Percentiles rank a stretch among this genome's conserved stretches.
Conservation (phyloP, 2,888 invertebrate genomes). For the Trilocha varians region DNA sequence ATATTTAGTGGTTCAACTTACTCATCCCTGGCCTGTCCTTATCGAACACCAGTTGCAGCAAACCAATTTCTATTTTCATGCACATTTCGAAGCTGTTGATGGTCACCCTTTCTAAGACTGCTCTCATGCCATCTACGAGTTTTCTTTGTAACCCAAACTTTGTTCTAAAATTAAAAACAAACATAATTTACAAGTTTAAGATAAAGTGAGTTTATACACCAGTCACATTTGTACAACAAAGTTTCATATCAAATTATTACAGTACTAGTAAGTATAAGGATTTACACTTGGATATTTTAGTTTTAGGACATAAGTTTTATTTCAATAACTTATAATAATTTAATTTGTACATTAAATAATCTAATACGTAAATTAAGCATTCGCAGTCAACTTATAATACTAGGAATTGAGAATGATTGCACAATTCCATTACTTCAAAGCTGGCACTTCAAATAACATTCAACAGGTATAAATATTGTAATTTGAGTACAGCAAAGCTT, state of each 20-base stretch:
- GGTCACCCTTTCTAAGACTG: constrained; percentile 58
- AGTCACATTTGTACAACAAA: no score
- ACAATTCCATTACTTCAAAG: no score
- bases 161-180: constrained; percentile 23
- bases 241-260: no score
- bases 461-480: neutral
- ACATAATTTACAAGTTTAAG: neutral
- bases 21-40: constrained; percentile 60
- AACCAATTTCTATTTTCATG: constrained; percentile 66
- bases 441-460: neutral
- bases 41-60: constrained; percentile 73
- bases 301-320: no score
- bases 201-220: no score
- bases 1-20: constrained; percentile 42
- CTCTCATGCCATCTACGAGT: constrained; percentile 62
- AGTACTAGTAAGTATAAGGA: no score
- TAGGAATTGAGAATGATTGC: no score
- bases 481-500: neutral
- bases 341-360: no score
- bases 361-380: no score
- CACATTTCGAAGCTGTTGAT: constrained; percentile 67
- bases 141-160: constrained; percentile 63
- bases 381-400: no score
- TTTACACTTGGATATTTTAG: no score
- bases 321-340: no score